phyloP scores from a whole-genome alignment of 1,140 invertebrate genomes.

The Muscidifurax raptorellus region DNA sequence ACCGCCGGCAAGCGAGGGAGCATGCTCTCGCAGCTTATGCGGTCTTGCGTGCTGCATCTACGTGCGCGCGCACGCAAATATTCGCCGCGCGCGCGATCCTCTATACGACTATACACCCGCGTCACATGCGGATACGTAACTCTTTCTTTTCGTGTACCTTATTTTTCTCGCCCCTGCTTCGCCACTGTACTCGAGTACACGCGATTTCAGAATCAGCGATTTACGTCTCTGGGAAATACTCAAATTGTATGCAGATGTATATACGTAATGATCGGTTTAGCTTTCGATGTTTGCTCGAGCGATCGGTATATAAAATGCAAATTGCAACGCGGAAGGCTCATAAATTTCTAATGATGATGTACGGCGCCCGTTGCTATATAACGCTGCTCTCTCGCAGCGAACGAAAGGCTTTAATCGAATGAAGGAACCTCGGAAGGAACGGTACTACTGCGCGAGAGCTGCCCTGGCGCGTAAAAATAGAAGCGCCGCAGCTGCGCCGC shows the following conservation, averaged over 20 bases:
- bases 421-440: too few species aligned
- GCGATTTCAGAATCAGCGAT: too few species aligned
- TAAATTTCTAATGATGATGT: slow-evolving; percentile 52
- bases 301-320: slow-evolving; percentile 43
- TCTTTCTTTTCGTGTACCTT: background rate
- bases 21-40: background rate
- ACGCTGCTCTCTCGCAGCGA: background rate
- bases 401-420: slow-evolving; percentile 48
- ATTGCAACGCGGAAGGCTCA: slow-evolving; percentile 47
- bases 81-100: background rate
- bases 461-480: slow-evolving; percentile 36
- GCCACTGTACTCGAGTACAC: too few species aligned
- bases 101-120: too few species aligned
- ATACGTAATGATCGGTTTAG: background rate
- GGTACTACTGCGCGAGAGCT: slow-evolving; percentile 22
- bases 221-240: background rate
- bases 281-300: slow-evolving; percentile 29
- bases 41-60: background rate
- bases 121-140: background rate
- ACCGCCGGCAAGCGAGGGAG: background rate
- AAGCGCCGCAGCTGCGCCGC: slow-evolving; percentile 1
- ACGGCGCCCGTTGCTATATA: slow-evolving; percentile 27
- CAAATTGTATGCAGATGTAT: background rate
- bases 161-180: background rate
- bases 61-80: background rate